Percentiles rank a stretch among this genome's conserved stretches.
phyloP scores from a whole-genome alignment of 2,797 vertebrate genomes.

The Dendrocincla fuliginosa region DNA sequence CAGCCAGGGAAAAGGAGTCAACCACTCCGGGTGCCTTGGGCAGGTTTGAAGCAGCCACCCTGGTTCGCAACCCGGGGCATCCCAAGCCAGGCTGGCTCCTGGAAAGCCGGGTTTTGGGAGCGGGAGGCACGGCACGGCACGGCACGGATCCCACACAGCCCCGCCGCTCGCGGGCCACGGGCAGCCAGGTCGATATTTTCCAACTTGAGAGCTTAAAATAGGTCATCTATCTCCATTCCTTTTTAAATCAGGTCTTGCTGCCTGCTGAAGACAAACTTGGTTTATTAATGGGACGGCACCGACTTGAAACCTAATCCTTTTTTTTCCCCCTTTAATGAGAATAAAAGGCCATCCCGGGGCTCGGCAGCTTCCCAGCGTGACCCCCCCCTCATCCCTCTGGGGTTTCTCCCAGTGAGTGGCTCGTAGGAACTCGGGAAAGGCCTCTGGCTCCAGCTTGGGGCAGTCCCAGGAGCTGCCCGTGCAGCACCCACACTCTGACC shows the following conservation, averaged over 20 bases:
- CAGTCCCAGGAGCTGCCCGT: fast-evolving
- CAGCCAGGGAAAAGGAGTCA: background rate
- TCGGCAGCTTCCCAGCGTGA: background rate
- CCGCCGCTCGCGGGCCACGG: background rate
- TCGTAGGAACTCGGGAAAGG: fast-evolving
- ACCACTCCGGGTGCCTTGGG: background rate
- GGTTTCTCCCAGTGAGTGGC: background rate
- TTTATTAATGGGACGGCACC: slow-evolving; percentile 43
- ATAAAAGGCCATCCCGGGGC: background rate
- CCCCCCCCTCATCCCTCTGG: fast-evolving
- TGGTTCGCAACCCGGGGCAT: background rate
- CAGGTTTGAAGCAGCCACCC: background rate
- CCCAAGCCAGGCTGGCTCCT: background rate
- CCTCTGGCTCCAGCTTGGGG: fast-evolving
- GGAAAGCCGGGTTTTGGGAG: background rate
- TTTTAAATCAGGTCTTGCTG: slow-evolving; percentile 42
- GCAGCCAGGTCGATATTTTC: slow-evolving; percentile 63
- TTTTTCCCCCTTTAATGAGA: background rate
- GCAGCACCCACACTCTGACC: background rate
- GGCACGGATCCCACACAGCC: background rate
- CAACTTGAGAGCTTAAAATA: slow-evolving; percentile 66
- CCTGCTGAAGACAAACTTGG: slow-evolving; percentile 37
- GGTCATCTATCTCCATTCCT: slow-evolving; percentile 45
- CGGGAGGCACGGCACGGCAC: background rate
- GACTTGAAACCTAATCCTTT: slow-evolving; percentile 1